Conservation (phyloP, 2,888 invertebrate genomes). For the Eurytoma adleriae region DNA sequence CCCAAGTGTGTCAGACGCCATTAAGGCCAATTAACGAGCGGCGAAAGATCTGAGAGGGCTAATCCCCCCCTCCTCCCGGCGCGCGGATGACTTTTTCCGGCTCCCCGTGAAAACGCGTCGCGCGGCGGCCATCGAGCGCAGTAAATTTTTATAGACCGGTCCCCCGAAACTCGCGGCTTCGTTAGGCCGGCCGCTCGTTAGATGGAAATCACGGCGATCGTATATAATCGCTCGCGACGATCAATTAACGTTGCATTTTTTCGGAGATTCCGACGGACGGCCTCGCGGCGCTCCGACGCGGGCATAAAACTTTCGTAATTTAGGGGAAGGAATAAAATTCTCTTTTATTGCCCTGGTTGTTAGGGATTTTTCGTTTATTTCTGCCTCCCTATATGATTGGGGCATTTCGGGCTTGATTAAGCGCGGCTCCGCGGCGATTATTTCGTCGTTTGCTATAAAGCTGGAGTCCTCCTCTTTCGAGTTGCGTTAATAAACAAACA, state of each 20-base stretch:
- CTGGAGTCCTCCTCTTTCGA: background rate
- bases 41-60: constrained; percentile 62
- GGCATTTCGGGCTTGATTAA: constrained; percentile 13
- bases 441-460: constrained; percentile 18
- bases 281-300: background rate
- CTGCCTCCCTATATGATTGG: background rate
- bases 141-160: constrained; percentile 34
- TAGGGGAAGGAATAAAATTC: constrained; percentile 13
- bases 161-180: background rate
- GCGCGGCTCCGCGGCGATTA: background rate
- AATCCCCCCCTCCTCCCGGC: background rate
- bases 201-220: constrained; percentile 37
- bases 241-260: constrained; percentile 24
- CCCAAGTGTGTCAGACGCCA: constrained; percentile 66
- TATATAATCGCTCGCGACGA: constrained; percentile 31
- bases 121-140: background rate
- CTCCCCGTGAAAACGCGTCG: constrained; percentile 9
- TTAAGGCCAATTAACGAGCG: constrained; percentile 70
- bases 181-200: constrained; percentile 14
- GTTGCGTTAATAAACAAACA: too few species aligned
- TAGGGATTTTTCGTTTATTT: constrained; percentile 34
- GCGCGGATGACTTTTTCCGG: constrained; percentile 9
- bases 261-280: background rate
- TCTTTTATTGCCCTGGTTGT: constrained; percentile 28
- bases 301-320: constrained; percentile 36